These are phyloP conservation scores for Pristionchus japonicus DNA, from an alignment of 2,888 invertebrate genomes.

Conservation along the genomic window DNA sequence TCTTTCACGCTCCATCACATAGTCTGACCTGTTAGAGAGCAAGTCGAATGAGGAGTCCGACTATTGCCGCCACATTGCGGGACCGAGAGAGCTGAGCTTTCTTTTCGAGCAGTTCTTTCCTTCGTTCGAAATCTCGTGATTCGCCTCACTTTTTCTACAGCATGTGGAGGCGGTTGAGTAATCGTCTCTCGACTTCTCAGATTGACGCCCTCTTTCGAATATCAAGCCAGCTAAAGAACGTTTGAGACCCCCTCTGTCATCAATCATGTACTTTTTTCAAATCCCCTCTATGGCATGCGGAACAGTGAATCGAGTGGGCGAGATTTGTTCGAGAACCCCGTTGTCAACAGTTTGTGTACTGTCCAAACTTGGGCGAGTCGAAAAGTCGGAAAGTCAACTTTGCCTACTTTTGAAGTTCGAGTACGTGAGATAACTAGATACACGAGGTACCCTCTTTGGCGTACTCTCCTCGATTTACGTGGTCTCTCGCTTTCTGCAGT, in stretches of 20 bases:
- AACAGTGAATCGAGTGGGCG: not conserved
- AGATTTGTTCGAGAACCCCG: not conserved
- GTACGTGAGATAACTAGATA: not conserved
- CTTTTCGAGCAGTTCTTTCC: not conserved
- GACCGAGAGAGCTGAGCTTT: not conserved
- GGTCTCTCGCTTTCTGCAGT: too few relatives aligned
- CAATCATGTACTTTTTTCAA: too few relatives aligned
- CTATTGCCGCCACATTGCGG: not conserved
- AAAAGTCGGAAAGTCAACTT: conserved; percentile 1
- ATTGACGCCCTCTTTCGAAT: too few relatives aligned
- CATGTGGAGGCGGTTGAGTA: not conserved
- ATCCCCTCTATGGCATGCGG: too few relatives aligned
- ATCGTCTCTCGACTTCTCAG: too few relatives aligned
- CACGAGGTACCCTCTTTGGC: too few relatives aligned
- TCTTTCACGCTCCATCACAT: too few relatives aligned
- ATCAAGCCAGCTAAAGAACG: too few relatives aligned
- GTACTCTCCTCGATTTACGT: too few relatives aligned
- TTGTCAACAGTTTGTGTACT: not conserved
- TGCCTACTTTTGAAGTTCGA: conserved; percentile 2
- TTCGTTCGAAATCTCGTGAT: not conserved
- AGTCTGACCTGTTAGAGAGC: too few relatives aligned
- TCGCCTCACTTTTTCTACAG: not conserved
- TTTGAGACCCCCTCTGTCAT: too few relatives aligned
- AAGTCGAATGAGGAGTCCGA: too few relatives aligned
- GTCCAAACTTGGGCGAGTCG: conserved; percentile 3